Conservation (phyloP, 2,888 invertebrate genomes). For the Sarcophaga variegata region DNA sequence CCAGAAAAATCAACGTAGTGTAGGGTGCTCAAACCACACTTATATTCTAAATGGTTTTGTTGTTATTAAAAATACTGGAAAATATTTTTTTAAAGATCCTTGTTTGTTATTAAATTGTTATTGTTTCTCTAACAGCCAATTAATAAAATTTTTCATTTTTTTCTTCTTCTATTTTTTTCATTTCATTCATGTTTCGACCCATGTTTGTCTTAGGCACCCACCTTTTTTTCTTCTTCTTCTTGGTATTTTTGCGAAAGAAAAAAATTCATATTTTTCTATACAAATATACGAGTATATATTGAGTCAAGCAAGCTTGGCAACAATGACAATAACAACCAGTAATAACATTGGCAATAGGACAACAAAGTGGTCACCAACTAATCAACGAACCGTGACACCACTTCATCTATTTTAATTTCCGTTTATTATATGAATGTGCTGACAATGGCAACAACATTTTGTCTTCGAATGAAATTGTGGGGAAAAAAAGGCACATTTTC, state of each 20-base stretch:
- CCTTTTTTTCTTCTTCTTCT: background rate
- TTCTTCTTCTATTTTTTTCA: background rate
- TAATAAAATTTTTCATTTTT: conserved; percentile 24
- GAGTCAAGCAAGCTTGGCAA: background rate
- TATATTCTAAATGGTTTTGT: background rate
- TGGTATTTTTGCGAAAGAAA: background rate
- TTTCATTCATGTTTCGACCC: background rate
- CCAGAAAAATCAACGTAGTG: too few species aligned
- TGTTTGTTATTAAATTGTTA: conserved; percentile 16
- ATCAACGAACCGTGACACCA: conserved; percentile 66
- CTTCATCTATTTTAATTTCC: conserved; percentile 64
- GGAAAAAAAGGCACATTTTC: background rate
- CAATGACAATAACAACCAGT: background rate
- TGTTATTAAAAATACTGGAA: background rate
- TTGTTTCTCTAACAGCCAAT: conserved; percentile 48
- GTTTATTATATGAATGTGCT: conserved; percentile 57
- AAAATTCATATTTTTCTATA: background rate
- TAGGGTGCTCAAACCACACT: too few species aligned
- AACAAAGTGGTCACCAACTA: conserved; percentile 56
- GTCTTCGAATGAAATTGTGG: conserved; percentile 12
- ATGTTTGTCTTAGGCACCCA: background rate
- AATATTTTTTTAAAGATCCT: conserved; percentile 22
- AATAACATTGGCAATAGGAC: conserved; percentile 33
- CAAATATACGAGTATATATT: background rate
- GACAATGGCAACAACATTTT: conserved; percentile 32